A percentile compares a stretch with the other conserved stretches of the same genome.
These are phyloP conservation scores for Epicampocera succincta DNA, from an alignment of 2,888 invertebrate genomes.

Conservation along the genomic window DNA sequence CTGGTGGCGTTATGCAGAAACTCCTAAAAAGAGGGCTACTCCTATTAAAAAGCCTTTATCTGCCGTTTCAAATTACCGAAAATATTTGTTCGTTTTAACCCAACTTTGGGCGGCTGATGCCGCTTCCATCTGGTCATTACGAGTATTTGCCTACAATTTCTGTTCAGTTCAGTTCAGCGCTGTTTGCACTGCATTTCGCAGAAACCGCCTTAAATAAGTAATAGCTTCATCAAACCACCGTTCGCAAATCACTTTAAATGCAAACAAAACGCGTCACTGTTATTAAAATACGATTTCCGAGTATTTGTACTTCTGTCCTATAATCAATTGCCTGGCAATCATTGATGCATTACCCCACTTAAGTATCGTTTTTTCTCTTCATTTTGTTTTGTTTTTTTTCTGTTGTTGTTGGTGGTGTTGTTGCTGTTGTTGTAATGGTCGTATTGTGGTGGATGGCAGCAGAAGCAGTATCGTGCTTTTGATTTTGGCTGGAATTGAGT, in stretches of 20 bases:
- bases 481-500: conserved; percentile 19
- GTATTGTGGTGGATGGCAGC: conserved; percentile 9
- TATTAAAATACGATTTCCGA: conserved; percentile 40
- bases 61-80: no score
- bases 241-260: conserved; percentile 12
- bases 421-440: no score
- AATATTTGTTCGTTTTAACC: no score
- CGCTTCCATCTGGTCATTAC: no score
- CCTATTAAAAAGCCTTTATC: no score
- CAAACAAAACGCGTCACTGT: conserved; percentile 30
- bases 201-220: not conserved
- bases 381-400: no score
- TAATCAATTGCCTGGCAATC: conserved; percentile 60
- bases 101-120: no score
- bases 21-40: no score
- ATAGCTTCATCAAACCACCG: conserved; percentile 41
- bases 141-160: no score
- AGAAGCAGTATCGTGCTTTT: conserved; percentile 21
- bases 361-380: not conserved
- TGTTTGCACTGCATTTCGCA: no score
- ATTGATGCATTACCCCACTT: conserved; percentile 57
- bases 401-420: not conserved
- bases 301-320: conserved; percentile 36
- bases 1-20: no score
- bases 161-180: no score